Base-by-base conservation (phyloP, 1,140 invertebrate species). In the Venturia canescens region DNA sequence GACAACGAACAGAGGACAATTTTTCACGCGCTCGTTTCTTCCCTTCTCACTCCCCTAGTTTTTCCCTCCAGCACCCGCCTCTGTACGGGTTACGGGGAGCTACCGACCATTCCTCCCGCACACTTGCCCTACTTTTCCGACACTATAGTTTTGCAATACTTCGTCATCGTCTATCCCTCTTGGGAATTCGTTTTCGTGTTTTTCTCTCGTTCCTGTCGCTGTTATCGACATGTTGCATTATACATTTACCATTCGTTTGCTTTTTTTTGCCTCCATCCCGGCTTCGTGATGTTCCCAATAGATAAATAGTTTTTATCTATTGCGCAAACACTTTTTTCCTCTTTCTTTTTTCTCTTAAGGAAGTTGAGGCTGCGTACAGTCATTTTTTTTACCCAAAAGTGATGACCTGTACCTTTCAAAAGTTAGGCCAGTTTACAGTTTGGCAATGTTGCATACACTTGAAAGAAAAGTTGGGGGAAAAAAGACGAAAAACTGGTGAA, bases 21-120 rank as follows among this genome's bases (percentile, higher is more conserved):
- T 76, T 57, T 76, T 76, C 74, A 60, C 50, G 18, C 50, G 16
- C 74, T 63, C 74, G 50, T 76, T 38, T 53, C 44, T 76, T 63
- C 29, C 16, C 27, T 23, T 74, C 44, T 2, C 44, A 60, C 50
- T 15, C 29, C 21, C 18, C 9, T 76, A n/a, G n/a, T 69, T 69
- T 69, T 69, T 69, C n/a, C 16, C 29, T 69, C 66, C n/a, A 69
- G 66, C 66, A 69, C 26, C 66, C 66, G 18, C 31, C 23, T 23
- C 66, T 31, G 21, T 21, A 21, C 18, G 6, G 27, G 66, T 69
- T 69, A 34, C 29, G 29, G 29, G 15, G 66, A 18, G 29, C 16
- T 69, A 69, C 27, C 18, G 29, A 69, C 29, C 7, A 16, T 69
- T 69, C 31, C 66, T 31, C 66, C 15, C 15, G 7, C 27, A 69